Evolutionary conservation across 2,113 vertebrate species (phyloP), one percentile per base, ranked within the genome.

Genomic region (Rutilus rutilus): DNA sequence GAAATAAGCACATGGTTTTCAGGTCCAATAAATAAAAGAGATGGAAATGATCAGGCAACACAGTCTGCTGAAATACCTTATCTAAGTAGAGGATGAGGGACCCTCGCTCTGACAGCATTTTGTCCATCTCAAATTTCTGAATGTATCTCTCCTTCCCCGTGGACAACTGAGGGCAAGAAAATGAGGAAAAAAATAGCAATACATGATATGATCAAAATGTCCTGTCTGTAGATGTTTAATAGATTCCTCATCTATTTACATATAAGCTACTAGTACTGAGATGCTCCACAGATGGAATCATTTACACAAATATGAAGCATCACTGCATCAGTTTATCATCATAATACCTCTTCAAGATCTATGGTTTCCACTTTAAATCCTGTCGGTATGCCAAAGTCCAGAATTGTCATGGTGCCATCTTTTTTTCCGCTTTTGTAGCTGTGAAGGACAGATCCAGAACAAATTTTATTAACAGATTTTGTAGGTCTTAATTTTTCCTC

Each of bases 41-140:
- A 60, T 25, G 12, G 17, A 65, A 33, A 30, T 19, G 7, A 33
- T 67, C 27, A 8, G 47, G 3, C 14, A 30, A 17, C 30, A 23
- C 21, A 59, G 33, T 39, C 33, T n/a, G 23, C 5, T 17, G n/a
- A 23, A 14, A 4, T 87, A 96, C 95, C 94, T 94, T 94, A 67
- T 95, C 92, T 2, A 96, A 79, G 89, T 96, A 96, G 62, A 96
- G 91, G 90, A 96, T 87, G 59, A 96, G 89, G 2, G 95, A 95
- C 80, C 94, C 94, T 74, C 88, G 92, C 0, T 90, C 89, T 0
- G 90, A 89, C 6, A 87, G 65, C 0, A 25, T 85, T 5, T 91
- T 92, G 76, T 93, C 71, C 65, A 95, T 65, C 90, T 96, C 95
- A 5, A 90, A 95, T 88, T 94, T 96, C 83, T 95, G 93, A 86